phyloP scores from a whole-genome alignment of 2,888 invertebrate species.

The Cylloceria caligata region DNA sequence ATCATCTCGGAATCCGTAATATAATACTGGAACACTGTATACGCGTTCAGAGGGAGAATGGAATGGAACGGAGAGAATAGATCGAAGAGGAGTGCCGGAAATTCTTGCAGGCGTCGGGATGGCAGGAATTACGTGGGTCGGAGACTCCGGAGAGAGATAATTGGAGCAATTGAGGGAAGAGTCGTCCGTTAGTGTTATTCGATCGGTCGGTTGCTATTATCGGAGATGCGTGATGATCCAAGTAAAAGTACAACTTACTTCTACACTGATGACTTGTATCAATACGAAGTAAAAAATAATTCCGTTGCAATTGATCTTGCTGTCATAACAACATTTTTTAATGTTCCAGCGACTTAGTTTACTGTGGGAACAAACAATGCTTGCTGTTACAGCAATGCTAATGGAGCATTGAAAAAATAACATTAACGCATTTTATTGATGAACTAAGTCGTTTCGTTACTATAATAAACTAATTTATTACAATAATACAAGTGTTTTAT shows the following conservation, averaged over 20 bases:
- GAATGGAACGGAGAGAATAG: conserved; percentile 9
- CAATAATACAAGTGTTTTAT: no score
- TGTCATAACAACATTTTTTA: no score
- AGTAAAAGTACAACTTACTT: neutral
- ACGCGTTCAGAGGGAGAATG: neutral
- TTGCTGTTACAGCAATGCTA: no score
- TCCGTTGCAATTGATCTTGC: no score
- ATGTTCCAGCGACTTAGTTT: no score
- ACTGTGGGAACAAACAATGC: no score
- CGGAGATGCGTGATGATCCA: neutral
- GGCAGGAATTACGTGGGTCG: neutral
- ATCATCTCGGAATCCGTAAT: conserved; percentile 15
- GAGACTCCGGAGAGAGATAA: conserved; percentile 1
- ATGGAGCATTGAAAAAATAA: no score
- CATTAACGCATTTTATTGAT: no score
- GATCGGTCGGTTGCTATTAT: neutral
- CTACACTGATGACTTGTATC: no score
- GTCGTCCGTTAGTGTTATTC: neutral
- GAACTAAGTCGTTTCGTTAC: no score
- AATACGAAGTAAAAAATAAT: no score
- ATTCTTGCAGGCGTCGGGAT: conserved; percentile 14
- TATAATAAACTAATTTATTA: no score
- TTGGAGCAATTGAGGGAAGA: conserved; percentile 4
- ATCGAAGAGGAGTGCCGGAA: neutral
- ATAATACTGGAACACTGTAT: neutral